Base-by-base conservation (phyloP, 2,113 vertebrate genomes). In the Phrynosoma platyrhinos region DNA sequence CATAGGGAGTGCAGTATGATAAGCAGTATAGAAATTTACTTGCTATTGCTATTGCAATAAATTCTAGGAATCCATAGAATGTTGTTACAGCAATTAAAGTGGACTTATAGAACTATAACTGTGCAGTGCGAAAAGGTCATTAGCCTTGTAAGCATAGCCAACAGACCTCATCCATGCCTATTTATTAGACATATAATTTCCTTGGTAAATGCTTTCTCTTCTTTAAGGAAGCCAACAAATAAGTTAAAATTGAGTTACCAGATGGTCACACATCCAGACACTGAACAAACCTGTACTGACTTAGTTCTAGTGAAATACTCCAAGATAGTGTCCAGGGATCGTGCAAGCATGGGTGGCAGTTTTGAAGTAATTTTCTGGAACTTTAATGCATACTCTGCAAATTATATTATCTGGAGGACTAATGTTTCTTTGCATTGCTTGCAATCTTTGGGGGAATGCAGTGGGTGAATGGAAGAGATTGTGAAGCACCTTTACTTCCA, bases 351-450 rank as follows among this genome's bases (percentile, higher is more conserved):
- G 32, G 79, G 66, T 84, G 0, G 71, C 40, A 80, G 62, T 25
- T n/a, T 27, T 78, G 18, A 23, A 25, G 20, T 52, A 87, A 74
- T 20, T 52, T 78, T 82, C 76, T 40, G 85, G 20, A 86, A 79
- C 71, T 47, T 47, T 47, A 47, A 9, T 89, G 2, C 66, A 14
- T 90, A 74, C 89, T 92, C 5, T 89, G 52, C 47, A 89, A 92
- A 90, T 87, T 27, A 68, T 77, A 86, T 84, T 86, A 79, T 83
- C 91, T 88, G 25, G 55, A 80, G 36, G 47, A 79, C 82, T 88
- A 87, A 12, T 25, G 2, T 20, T 64, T 89, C 79, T 36, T 36
- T 88, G 30, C 47, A 93, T 42, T 79, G 82, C 5, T 89, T 90
- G 68, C 16, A 25, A 85, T 75, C 9, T 82, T 3, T 58, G 23